These are phyloP conservation scores for Xylophagus ater DNA, from an alignment of 2,888 invertebrate genomes.

Conservation along the genomic window DNA sequence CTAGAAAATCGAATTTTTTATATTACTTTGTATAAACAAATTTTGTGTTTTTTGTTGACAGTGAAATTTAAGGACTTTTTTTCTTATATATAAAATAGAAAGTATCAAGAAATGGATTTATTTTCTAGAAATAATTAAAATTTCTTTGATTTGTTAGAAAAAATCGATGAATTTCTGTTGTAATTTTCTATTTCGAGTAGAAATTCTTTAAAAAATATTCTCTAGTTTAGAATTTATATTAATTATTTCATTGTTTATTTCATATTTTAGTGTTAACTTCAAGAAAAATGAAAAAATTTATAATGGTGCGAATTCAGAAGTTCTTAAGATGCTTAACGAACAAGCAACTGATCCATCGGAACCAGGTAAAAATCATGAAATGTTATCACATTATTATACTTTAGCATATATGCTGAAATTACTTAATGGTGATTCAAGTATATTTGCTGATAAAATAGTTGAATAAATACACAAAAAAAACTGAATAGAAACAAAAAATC, in stretches of 20 bases:
- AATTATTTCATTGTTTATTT: slow-evolving; percentile 10
- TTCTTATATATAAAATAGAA: no score
- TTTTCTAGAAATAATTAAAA: no score
- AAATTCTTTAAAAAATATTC: slow-evolving; percentile 6
- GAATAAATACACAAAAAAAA: slow-evolving; percentile 22
- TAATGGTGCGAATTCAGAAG: slow-evolving; percentile 77
- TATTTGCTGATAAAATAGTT: slow-evolving; percentile 27
- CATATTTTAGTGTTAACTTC: slow-evolving; percentile 69
- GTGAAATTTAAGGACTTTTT: no score
- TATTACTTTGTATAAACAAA: no score
- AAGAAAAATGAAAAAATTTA: slow-evolving; percentile 90
- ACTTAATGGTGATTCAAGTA: slow-evolving; percentile 30
- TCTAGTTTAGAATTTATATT: slow-evolving; percentile 9
- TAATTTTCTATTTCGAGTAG: no score
- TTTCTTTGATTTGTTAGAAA: no score
- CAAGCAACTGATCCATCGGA: slow-evolving; percentile 69
- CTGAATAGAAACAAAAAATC: no score
- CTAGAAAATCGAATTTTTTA: no score
- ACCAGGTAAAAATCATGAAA: slow-evolving; percentile 49
- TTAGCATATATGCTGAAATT: slow-evolving; percentile 30
- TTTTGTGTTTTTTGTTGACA: no score
- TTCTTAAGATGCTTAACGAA: slow-evolving; percentile 82
- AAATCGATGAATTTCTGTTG: no score
- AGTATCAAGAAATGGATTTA: no score
- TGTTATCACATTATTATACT: slow-evolving; percentile 24